Evolutionary conservation across 2,888 invertebrate genomes (phyloP).

Genomic region (Aspidiotus rigidus): DNA sequence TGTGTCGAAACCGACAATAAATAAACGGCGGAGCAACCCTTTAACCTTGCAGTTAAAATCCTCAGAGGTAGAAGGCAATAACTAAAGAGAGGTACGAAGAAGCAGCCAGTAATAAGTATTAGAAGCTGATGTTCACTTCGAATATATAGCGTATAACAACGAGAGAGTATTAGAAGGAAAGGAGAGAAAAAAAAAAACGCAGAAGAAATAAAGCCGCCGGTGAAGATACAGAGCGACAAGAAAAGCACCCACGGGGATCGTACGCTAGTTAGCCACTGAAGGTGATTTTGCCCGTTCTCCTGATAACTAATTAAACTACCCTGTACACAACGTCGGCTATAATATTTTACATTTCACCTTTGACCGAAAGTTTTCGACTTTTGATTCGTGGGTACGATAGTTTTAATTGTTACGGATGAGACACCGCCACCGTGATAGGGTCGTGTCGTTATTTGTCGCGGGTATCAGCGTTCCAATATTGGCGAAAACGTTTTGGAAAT

Average conservation of each 20-base stretch:
- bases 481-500: no score
- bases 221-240: conserved; percentile 26
- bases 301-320: conserved; percentile 33
- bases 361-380: conserved; percentile 31
- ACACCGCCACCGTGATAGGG: no score
- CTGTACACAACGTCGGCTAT: conserved; percentile 17
- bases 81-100: conserved; percentile 21
- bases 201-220: conserved; percentile 24
- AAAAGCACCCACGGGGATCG: conserved; percentile 30
- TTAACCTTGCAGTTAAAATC: conserved; percentile 30
- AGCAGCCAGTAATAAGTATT: conserved; percentile 24
- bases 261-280: conserved; percentile 33
- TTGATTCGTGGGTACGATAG: conserved; percentile 16
- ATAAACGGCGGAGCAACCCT: conserved; percentile 31
- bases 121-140: background rate
- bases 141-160: no score
- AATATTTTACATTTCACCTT: conserved; percentile 32
- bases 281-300: conserved; percentile 26
- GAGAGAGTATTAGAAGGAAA: background rate
- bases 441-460: no score
- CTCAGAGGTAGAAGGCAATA: conserved; percentile 28
- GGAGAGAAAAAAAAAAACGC: background rate
- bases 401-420: background rate
- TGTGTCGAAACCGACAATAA: conserved; percentile 33
- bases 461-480: no score